Evolutionary conservation across 2,113 vertebrate species (phyloP).

Genomic region (Onychorhynchus coronatus): DNA sequence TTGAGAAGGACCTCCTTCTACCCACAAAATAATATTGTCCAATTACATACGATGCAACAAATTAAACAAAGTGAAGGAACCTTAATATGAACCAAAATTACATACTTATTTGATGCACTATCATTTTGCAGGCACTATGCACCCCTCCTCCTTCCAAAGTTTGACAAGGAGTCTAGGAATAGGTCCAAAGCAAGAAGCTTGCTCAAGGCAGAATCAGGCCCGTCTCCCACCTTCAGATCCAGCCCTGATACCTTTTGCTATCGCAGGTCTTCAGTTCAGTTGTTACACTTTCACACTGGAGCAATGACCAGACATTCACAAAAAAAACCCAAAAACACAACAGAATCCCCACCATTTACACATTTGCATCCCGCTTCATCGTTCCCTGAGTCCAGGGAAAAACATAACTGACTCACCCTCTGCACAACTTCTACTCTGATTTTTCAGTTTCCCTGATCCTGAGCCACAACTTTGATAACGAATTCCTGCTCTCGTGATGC

Average conservation of each 20-base stretch:
- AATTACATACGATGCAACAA: background rate
- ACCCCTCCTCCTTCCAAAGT: background rate
- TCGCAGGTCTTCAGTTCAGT: background rate
- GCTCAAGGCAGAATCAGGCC: background rate
- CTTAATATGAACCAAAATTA: background rate
- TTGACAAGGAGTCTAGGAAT: background rate
- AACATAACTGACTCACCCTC: background rate
- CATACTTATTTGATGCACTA: background rate
- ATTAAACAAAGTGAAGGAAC: background rate
- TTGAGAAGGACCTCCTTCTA: background rate
- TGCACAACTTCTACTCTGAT: background rate
- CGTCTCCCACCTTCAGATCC: background rate
- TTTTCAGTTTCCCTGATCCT: background rate
- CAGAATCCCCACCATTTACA: rapidly evolving
- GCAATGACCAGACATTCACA: background rate
- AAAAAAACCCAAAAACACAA: background rate
- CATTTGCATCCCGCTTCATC: background rate
- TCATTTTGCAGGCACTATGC: background rate
- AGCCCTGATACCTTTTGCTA: background rate
- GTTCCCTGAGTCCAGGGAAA: background rate
- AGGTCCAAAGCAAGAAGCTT: background rate
- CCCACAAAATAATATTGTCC: background rate
- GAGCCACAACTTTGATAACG: background rate
- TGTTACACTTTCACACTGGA: background rate
- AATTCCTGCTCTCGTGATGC: background rate